Evolutionary conservation across 1,140 invertebrate genomes (phyloP).

Genomic region (Cydia strobilella): DNA sequence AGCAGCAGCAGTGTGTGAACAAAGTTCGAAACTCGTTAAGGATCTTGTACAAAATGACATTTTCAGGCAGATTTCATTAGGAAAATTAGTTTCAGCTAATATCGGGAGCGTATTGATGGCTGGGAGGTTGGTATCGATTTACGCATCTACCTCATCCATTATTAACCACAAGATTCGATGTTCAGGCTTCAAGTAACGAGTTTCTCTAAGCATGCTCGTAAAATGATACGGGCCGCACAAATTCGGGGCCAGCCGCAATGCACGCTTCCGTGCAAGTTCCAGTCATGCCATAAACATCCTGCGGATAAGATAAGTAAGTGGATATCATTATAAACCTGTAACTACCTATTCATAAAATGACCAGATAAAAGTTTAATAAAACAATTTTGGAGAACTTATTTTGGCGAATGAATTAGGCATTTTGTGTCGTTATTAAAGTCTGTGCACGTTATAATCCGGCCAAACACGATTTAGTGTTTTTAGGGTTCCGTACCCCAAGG

Average conservation of each 20-base stretch:
- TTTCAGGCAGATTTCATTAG: background rate
- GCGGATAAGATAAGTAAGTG: background rate
- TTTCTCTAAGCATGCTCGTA: conserved; percentile 28
- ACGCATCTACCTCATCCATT: conserved; percentile 28
- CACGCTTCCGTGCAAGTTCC: conserved; percentile 17
- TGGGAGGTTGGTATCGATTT: background rate
- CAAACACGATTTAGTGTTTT: no score
- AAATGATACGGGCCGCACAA: conserved; percentile 24
- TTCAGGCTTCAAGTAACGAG: conserved; percentile 28
- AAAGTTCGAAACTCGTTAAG: no score
- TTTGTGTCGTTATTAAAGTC: no score
- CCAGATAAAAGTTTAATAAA: no score
- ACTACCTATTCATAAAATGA: no score
- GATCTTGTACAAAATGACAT: background rate
- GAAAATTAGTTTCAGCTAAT: background rate
- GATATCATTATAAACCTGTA: background rate
- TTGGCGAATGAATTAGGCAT: no score
- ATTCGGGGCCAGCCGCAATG: conserved; percentile 19
- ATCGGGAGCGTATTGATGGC: background rate
- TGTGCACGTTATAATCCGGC: no score
- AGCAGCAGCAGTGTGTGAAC: no score
- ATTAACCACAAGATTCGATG: conserved; percentile 28
- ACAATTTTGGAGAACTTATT: no score
- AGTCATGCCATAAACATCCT: conserved; percentile 12
- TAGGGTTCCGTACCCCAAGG: no score